Base-by-base conservation (phyloP, 2,888 invertebrate genomes). In the Eilema griseolum region DNA sequence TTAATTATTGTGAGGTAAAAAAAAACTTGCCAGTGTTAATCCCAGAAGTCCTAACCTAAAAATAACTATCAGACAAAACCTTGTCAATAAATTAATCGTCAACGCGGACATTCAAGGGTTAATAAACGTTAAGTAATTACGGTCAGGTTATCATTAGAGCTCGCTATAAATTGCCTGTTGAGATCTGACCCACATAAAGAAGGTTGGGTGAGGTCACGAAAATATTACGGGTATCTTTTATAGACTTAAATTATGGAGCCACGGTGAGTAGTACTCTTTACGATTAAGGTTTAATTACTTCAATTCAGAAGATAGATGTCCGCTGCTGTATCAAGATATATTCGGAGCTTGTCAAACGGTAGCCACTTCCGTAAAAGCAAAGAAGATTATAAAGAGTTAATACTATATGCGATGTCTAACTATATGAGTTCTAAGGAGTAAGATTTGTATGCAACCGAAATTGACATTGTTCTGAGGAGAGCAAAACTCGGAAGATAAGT, bases 51-150 rank as follows among this genome's bases (percentile, higher is more conserved):
- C 41, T 41, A 63, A 52, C 64, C 68, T 61, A 76, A 75, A 73
- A 74, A 72, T 31, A 73, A 69, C 72, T 67, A 73, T 67, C 63
- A 66, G 67, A 65, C 37, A 46, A 69, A 61, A 57, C 68, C 70
- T 70, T 77, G 72, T 69, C 72, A 74, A 67, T 78, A 72, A 77
- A 79, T 82, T 78, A 78, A 78, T 78, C 71, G 79, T 77, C 77
- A 65, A 82, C 80, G 79, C 77, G 74, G 79, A 75, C 81, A 76
- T 76, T 80, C 75, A 78, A 83, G 79, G 79, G 83, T 85, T 85
- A 85, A 86, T 84, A 84, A 82, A 83, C 81, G 83, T 83, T 80
- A 86, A 84, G 81, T 85, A 85, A 87, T 86, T 83, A 88, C 80
- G 86, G 82, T 80, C 60, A 78, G 75, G 80, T 86, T 83, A 85